A percentile compares a stretch with the other conserved stretches of the same genome.
These are phyloP conservation scores for Choreutis nemorana DNA, from an alignment of 2,888 invertebrate species.

Conservation along the genomic window DNA sequence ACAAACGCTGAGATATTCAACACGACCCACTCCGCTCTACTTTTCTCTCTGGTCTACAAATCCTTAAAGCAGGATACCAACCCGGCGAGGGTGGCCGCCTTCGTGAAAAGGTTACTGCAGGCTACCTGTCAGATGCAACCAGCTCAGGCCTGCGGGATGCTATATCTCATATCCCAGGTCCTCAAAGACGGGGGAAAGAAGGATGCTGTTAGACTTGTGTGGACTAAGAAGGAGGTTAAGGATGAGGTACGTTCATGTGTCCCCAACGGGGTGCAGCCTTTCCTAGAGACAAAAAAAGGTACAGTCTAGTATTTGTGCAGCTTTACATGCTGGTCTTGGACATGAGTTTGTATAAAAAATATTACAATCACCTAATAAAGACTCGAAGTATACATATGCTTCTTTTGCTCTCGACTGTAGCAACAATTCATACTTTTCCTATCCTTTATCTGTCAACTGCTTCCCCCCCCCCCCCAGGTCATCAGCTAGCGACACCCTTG, in stretches of 20 bases:
- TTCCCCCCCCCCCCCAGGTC: no score
- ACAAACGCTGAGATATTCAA: slow-evolving; percentile 74
- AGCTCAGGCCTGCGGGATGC: slow-evolving; percentile 81
- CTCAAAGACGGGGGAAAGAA: slow-evolving; percentile 34
- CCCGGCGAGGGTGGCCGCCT: slow-evolving; percentile 76
- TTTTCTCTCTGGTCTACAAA: slow-evolving; percentile 88
- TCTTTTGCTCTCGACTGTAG: no score
- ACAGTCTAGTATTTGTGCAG: no score
- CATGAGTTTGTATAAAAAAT: no score
- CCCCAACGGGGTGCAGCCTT: no score
- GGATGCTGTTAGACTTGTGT: slow-evolving; percentile 31
- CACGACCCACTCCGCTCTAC: slow-evolving; percentile 76
- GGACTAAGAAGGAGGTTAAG: slow-evolving; percentile 35
- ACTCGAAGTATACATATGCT: no score
- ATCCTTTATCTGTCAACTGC: no score
- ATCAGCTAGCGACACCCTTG: no score
- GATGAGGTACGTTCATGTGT: no score
- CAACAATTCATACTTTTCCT: no score
- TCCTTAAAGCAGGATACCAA: slow-evolving; percentile 83
- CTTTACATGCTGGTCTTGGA: not conserved
- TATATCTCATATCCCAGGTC: slow-evolving; percentile 81
- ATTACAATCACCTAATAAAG: no score
- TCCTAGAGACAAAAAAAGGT: no score
- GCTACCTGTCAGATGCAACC: slow-evolving; percentile 75
- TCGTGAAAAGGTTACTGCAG: slow-evolving; percentile 77